A percentile compares a stretch with the other conserved stretches of the same genome.
Conservation (phyloP, 1,140 invertebrate genomes). For the Tetramorium parvispinum region DNA sequence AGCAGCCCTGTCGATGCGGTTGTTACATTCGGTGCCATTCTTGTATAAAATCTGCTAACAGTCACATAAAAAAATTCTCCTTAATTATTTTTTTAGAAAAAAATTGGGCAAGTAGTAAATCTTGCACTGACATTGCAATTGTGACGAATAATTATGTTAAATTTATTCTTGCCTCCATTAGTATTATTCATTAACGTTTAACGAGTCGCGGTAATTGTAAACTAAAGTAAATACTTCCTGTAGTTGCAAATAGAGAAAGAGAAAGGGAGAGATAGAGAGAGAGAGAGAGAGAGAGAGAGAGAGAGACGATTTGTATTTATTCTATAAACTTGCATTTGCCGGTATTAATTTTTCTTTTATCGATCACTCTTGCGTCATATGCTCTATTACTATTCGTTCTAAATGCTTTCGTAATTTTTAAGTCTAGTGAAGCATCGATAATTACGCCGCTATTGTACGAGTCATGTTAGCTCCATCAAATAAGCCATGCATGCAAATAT, state of each 20-base stretch:
- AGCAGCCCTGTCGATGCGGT: conserved; percentile 88
- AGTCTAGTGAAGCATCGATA: not conserved
- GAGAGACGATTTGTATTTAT: not conserved
- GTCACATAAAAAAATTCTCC: not conserved
- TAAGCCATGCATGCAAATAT: not conserved
- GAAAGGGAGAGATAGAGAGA: not conserved
- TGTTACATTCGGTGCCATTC: conserved; percentile 88
- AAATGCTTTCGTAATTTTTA: not conserved
- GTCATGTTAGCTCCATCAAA: not conserved
- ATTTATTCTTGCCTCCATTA: not conserved
- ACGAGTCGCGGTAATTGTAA: not conserved
- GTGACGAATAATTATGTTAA: not conserved
- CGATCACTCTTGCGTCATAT: conserved; percentile 32
- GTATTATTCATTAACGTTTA: not conserved
- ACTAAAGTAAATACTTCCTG: not conserved
- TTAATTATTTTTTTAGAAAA: not conserved
- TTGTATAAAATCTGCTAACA: conserved; percentile 64
- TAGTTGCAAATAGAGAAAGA: not conserved
- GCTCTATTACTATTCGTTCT: not conserved
- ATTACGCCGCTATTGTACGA: not conserved
- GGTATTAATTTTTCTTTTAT: conserved; percentile 35
- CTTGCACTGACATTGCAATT: not conserved
- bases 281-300: too few relatives aligned
- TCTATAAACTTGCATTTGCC: not conserved
- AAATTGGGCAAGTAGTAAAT: not conserved